Evolutionary conservation across 2,797 vertebrate genomes (phyloP), one percentile per base, ranked within the genome.

Genomic region (Myotis vivesi): DNA sequence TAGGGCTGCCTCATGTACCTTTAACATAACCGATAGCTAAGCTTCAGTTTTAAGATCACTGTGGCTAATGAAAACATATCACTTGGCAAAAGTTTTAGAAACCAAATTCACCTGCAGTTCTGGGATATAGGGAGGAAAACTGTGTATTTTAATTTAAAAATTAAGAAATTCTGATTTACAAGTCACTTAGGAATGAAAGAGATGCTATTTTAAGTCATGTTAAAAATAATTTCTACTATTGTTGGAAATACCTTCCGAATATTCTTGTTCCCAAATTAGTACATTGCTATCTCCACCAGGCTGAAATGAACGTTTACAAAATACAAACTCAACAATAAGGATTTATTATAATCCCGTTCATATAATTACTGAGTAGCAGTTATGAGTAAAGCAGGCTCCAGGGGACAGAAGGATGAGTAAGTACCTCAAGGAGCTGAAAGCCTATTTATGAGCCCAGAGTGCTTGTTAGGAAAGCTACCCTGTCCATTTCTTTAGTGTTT

Each of bases 21-120:
- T 98, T 97, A 94, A 83, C 69, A 94, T 44, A 92, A 91, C 89
- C 96, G 28, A 55, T 92, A 92, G 84, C 76, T 77, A 94, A 96
- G 44, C 25, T 96, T 89, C 49, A 87, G 75, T 6, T 30, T 19
- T 93, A 94, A 69, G 4, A 6, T 81, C 68, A 62, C 57, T 83
- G 51, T 85, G 76, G 53, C 51, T 92, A 87, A 92, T 25, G 53
- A 94, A 91, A 96, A 94, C 51, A 77, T 69, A 68, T 69, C 83
- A 94, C 1, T 2, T 9, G 2, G 71, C 81, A 96, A 96, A 72
- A 84, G 73, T 86, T 94, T 92, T 89, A 96, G 76, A 86, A 87
- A 81, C 69, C 25, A 87, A 9, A 91, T 33, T 64, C 49, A 38
- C 66, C 33, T 91, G 8, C 55, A 88, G 22, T 81, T 89, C 75